Evolutionary conservation across 1,140 invertebrate species (phyloP).

Genomic region (Heliconius himera): DNA sequence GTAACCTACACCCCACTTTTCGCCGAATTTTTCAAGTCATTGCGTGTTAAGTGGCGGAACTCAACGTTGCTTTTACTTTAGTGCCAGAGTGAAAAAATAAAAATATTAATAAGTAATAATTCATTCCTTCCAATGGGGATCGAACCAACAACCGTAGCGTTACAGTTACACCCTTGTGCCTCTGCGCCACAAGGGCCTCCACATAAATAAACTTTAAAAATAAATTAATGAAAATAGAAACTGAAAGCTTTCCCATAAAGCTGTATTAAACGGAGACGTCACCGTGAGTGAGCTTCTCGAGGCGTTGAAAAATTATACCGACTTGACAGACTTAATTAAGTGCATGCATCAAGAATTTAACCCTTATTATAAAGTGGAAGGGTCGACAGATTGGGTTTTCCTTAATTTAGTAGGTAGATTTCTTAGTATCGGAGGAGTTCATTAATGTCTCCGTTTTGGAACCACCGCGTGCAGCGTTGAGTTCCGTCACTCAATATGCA

Average conservation of each 20-base stretch:
- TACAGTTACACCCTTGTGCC: no score
- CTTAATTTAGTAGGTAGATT: not conserved
- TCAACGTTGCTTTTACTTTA: no score
- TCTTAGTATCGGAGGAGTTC: not conserved
- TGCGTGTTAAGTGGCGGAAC: no score
- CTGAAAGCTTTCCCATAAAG: not conserved
- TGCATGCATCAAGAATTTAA: conserved; percentile 45
- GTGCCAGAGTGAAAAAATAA: no score
- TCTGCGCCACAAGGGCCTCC: no score
- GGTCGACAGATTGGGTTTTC: not conserved
- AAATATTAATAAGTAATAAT: no score
- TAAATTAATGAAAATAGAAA: conserved; percentile 8
- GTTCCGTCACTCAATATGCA: not conserved
- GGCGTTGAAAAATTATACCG: conserved; percentile 41
- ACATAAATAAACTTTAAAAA: not conserved
- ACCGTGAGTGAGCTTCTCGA: conserved; percentile 22
- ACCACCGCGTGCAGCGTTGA: not conserved
- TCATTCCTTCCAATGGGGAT: no score
- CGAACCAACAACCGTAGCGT: no score
- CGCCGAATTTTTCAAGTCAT: no score
- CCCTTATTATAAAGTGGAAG: not conserved
- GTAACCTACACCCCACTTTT: no score
- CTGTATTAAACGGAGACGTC: conserved; percentile 21
- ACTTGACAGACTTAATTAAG: conserved; percentile 45
- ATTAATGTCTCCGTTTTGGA: no score